phyloP scores from a whole-genome alignment of 2,113 vertebrate genomes.

The Ictalurus punctatus region DNA sequence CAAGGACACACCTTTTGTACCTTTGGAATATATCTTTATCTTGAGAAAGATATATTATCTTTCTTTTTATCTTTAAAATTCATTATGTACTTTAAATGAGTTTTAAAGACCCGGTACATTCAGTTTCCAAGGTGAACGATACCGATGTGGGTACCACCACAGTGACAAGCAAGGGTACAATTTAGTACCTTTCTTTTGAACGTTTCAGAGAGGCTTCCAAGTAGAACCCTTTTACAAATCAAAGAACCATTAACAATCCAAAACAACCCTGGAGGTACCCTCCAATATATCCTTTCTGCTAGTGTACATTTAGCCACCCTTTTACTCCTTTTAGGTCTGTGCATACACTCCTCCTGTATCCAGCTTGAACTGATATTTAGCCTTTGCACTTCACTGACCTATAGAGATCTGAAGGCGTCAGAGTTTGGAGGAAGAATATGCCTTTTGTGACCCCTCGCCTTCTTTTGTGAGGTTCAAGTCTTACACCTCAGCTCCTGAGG shows the following conservation, averaged over 20 bases:
- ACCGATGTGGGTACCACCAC: not conserved
- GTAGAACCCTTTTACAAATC: not conserved
- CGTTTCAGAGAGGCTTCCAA: not conserved
- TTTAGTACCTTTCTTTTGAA: not conserved
- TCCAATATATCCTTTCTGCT: not conserved
- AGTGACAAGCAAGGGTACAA: not conserved
- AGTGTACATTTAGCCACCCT: not conserved
- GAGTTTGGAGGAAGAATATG: slow-evolving; percentile 48
- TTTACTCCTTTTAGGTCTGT: not conserved
- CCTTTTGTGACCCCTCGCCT: not conserved
- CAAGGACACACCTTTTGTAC: not conserved
- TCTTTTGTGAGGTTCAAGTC: slow-evolving; percentile 12
- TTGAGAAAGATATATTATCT: too few species aligned
- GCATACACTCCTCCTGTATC: slow-evolving; percentile 35
- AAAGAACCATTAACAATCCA: not conserved
- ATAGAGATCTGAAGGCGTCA: slow-evolving; percentile 34
- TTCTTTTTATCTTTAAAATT: not conserved
- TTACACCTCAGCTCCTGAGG: not conserved
- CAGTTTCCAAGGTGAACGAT: not conserved
- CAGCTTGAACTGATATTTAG: slow-evolving; percentile 59
- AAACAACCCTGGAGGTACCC: not conserved
- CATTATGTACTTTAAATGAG: not conserved
- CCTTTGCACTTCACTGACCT: slow-evolving; percentile 19
- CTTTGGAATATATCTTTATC: not conserved
- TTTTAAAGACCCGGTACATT: not conserved